Evolutionary conservation across 2,888 invertebrate species (phyloP).

Genomic region (Craniophora ligustri): DNA sequence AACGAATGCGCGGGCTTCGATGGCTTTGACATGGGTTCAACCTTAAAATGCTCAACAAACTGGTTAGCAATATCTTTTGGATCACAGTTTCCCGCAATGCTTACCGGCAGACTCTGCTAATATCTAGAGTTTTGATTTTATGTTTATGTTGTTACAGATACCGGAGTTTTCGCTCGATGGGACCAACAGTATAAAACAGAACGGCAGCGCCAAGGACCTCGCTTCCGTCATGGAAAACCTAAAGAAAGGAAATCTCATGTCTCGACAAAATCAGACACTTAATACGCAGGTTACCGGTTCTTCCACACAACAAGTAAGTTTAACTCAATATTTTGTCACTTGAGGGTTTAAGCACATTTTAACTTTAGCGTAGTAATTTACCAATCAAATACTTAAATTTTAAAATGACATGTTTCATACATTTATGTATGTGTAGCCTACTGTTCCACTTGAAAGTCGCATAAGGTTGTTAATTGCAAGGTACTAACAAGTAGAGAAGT

Average conservation of each 20-base stretch:
- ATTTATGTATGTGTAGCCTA: background rate
- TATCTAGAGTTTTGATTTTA: slow-evolving; percentile 1
- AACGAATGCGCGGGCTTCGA: too few relatives aligned
- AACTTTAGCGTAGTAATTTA: too few relatives aligned
- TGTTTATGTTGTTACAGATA: slow-evolving; percentile 73
- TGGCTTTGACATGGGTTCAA: too few relatives aligned
- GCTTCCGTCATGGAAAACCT: slow-evolving; percentile 92
- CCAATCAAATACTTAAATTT: too few relatives aligned
- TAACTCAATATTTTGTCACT: too few relatives aligned
- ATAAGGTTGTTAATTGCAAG: background rate
- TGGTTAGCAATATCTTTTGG: too few relatives aligned
- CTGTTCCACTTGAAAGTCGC: background rate
- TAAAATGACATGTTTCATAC: too few relatives aligned
- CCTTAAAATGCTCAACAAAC: too few relatives aligned
- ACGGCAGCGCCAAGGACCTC: slow-evolving; percentile 89
- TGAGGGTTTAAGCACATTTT: too few relatives aligned
- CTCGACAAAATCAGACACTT: slow-evolving; percentile 81
- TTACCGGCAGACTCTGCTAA: too few relatives aligned
- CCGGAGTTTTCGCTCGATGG: slow-evolving; percentile 90
- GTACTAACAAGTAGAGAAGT: background rate
- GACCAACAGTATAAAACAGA: slow-evolving; percentile 85
- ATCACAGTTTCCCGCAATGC: too few relatives aligned
- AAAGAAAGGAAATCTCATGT: slow-evolving; percentile 90
- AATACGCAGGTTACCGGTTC: slow-evolving; percentile 88
- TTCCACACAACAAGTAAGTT: slow-evolving; percentile 86